Conservation (phyloP, 2,888 invertebrate genomes). For the Fragum fragum region DNA sequence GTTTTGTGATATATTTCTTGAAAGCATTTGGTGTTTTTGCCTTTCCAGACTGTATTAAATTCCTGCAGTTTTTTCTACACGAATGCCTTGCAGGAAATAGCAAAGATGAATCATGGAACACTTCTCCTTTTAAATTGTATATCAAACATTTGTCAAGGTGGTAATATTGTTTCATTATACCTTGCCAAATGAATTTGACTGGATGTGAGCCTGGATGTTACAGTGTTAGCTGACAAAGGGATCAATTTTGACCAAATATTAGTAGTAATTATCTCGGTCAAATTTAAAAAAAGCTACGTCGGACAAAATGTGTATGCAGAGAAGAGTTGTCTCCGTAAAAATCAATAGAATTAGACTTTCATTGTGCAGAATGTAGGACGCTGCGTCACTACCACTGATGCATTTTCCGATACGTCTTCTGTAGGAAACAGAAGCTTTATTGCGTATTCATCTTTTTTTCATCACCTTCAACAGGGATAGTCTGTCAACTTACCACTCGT, state of each 20-base stretch:
- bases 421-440: background rate
- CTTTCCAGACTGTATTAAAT: background rate
- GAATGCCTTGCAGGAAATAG: background rate
- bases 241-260: no score
- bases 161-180: no score
- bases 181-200: no score
- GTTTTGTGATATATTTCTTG: background rate
- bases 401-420: slow-evolving; percentile 1
- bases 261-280: no score
- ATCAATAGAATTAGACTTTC: slow-evolving; percentile 16
- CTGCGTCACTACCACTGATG: background rate
- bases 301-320: slow-evolving; percentile 1
- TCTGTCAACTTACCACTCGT: background rate
- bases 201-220: no score
- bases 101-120: background rate
- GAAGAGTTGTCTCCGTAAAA: background rate
- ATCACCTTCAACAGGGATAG: background rate
- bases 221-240: no score
- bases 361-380: slow-evolving; percentile 21
- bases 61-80: background rate
- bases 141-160: no score
- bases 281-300: no score
- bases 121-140: background rate
- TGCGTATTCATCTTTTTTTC: background rate
- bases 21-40: background rate